Conservation (phyloP, 2,113 vertebrate genomes). For the Sphyrna mokarran region DNA sequence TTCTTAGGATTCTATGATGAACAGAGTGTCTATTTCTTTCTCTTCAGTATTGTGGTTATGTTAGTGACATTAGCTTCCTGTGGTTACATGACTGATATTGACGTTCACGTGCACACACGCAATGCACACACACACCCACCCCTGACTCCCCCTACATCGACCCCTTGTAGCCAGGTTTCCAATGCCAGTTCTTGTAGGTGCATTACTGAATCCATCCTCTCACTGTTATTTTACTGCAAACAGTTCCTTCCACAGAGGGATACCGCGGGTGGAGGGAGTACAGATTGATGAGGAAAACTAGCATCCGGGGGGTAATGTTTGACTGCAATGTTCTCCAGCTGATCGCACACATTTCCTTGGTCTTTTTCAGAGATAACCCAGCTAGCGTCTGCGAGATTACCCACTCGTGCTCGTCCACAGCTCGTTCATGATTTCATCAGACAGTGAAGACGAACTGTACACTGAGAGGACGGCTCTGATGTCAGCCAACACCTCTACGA, state of each 20-base stretch:
- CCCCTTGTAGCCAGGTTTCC: background rate
- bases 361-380: background rate
- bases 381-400: background rate
- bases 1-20: too few relatives aligned
- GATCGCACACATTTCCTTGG: background rate
- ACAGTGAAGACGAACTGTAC: slow-evolving; percentile 83
- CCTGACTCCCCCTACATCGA: too few relatives aligned
- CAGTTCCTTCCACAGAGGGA: background rate
- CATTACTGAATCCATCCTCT: too few relatives aligned
- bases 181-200: too few relatives aligned
- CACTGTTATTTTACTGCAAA: background rate
- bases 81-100: too few relatives aligned
- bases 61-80: too few relatives aligned
- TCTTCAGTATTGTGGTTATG: background rate
- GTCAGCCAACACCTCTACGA: slow-evolving; percentile 64
- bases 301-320: background rate
- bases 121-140: too few relatives aligned
- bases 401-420: background rate
- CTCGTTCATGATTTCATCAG: slow-evolving; percentile 74
- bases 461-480: slow-evolving; percentile 86
- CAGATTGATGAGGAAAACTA: background rate
- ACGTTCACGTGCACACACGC: too few relatives aligned
- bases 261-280: background rate
- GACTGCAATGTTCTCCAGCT: background rate
- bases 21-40: background rate